Percentiles rank a stretch among this genome's conserved stretches.
Evolutionary conservation across 2,888 invertebrate genomes (phyloP).

Genomic region (Meliscaeva auricollis): DNA sequence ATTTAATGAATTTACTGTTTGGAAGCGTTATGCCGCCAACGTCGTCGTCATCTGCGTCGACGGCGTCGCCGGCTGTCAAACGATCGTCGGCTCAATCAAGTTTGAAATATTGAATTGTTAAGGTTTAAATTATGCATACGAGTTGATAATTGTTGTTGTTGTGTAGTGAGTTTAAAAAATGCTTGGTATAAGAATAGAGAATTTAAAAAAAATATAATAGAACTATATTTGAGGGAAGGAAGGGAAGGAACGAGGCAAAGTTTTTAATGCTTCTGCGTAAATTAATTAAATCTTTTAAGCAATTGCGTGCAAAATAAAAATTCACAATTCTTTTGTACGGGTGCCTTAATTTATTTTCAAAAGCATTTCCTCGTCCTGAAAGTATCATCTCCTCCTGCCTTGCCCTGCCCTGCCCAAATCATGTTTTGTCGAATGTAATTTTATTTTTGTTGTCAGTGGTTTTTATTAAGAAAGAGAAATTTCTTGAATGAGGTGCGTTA

Average conservation of each 20-base stretch:
- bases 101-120: conserved; percentile 64
- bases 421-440: neutral
- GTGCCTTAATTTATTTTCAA: conserved; percentile 60
- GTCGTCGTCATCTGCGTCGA: conserved; percentile 49
- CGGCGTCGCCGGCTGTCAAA: conserved; percentile 54
- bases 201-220: conserved; percentile 3
- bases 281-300: conserved; percentile 77
- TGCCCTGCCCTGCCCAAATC: neutral
- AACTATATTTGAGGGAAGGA: neutral
- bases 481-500: neutral
- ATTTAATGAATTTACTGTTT: conserved; percentile 83
- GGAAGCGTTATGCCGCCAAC: conserved; percentile 72
- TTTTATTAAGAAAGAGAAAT: neutral
- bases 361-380: conserved; percentile 50
- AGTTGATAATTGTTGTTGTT: conserved; percentile 50
- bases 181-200: conserved; percentile 1
- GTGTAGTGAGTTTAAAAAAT: conserved; percentile 35
- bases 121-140: conserved; percentile 19
- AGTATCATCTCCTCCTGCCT: too few relatives aligned
- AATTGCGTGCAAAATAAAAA: conserved; percentile 27
- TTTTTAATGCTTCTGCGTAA: conserved; percentile 72
- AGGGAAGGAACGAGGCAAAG: conserved; percentile 37
- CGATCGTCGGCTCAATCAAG: conserved; percentile 58
- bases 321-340: conserved; percentile 35
- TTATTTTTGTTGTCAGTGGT: neutral